phyloP scores from a whole-genome alignment of 2,888 invertebrate species.

The Mylabris sibirica region DNA sequence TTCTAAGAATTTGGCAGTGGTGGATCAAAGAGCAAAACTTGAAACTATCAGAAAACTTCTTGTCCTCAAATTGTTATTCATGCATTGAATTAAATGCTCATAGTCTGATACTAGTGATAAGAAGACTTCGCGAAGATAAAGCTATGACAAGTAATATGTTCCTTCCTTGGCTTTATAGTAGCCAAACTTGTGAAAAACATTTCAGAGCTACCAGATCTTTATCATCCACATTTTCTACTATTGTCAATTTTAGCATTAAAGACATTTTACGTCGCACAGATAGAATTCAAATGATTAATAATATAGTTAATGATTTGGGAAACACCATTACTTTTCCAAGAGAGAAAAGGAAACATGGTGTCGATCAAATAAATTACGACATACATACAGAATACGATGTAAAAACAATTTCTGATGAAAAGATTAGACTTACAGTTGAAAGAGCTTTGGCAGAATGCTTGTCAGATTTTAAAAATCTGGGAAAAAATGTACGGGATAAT shows the following conservation, averaged over 20 bases:
- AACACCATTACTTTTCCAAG: too few relatives aligned
- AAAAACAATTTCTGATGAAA: not conserved
- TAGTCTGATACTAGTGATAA: conserved; percentile 17
- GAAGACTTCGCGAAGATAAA: conserved; percentile 14
- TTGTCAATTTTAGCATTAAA: conserved; percentile 19
- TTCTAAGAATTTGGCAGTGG: conserved; percentile 24
- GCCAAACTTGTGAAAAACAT: conserved; percentile 16
- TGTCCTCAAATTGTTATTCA: conserved; percentile 24
- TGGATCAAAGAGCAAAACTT: conserved; percentile 23
- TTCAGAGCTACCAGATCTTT: conserved; percentile 1
- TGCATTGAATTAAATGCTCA: conserved; percentile 33
- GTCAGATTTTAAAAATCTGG: not conserved
- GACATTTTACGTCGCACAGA: conserved; percentile 9
- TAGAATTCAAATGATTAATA: conserved; percentile 5
- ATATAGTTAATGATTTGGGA: too few relatives aligned
- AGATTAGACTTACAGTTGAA: not conserved
- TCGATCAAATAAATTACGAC: not conserved
- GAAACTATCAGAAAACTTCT: conserved; percentile 21
- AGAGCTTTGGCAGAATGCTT: not conserved
- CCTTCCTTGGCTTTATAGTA: not conserved
- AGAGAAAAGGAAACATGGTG: not conserved
- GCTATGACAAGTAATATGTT: conserved; percentile 3
- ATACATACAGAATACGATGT: not conserved
- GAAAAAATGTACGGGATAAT: not conserved
- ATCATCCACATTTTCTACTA: conserved; percentile 18